phyloP scores from a whole-genome alignment of 2,113 vertebrate species.

The Cyprinodon brontotheroides region DNA sequence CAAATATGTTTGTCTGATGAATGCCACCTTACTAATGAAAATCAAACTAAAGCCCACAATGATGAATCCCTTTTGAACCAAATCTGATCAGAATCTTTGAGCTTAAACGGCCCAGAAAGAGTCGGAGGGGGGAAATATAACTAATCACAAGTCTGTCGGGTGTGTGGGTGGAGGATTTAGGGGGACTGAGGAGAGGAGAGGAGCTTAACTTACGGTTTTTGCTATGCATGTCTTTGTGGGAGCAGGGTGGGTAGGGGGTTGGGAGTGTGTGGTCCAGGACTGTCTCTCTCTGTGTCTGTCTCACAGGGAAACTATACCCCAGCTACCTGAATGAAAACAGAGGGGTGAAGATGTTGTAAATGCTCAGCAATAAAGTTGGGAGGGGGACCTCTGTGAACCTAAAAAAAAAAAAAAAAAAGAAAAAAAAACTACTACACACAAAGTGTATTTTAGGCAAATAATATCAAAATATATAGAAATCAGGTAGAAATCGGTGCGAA shows the following conservation, averaged over 20 bases:
- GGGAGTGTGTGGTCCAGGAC: constrained; percentile 63
- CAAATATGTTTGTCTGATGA: constrained; percentile 35
- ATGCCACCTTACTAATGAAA: constrained; percentile 24
- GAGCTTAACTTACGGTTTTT: constrained; percentile 80
- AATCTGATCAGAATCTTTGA: constrained; percentile 38
- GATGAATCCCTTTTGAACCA: constrained; percentile 43
- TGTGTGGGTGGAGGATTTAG: background rate
- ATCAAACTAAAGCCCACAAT: constrained; percentile 39
- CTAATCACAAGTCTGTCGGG: constrained; percentile 30
- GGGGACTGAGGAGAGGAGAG: constrained; percentile 22
- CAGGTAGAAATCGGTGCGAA: background rate
- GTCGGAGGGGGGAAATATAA: constrained; percentile 17
- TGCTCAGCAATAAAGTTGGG: constrained; percentile 16
- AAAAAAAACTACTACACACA: constrained; percentile 2
- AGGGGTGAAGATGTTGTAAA: constrained; percentile 46
- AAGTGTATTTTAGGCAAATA: background rate
- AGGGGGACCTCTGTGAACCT: too few relatives aligned
- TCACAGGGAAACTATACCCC: constrained; percentile 78
- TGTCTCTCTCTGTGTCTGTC: constrained; percentile 70
- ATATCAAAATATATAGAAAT: background rate
- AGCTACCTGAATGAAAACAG: constrained; percentile 75
- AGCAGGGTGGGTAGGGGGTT: constrained; percentile 56
- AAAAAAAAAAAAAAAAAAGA: background rate
- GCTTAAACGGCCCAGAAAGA: constrained; percentile 31
- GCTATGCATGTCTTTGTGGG: constrained; percentile 81